Conservation (phyloP, 2,888 invertebrate genomes). For the Drosophila prostipennis region DNA sequence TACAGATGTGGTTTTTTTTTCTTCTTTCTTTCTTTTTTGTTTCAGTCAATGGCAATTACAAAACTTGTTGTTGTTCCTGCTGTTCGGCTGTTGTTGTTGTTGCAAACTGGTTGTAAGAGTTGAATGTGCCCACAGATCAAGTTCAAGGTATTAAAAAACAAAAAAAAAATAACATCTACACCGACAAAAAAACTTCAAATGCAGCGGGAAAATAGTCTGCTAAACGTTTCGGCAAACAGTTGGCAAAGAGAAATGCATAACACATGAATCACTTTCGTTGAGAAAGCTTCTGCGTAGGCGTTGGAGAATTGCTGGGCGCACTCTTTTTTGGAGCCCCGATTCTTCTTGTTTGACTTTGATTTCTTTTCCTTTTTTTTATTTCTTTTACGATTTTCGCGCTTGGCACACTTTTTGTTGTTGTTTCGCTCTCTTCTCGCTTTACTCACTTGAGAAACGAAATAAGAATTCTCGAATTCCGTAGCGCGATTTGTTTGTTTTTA, state of each 20-base stretch:
- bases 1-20: conserved; percentile 14
- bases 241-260: conserved; percentile 75
- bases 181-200: background rate
- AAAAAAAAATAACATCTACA: conserved; percentile 6
- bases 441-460: conserved; percentile 26
- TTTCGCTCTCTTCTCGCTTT: conserved; percentile 6
- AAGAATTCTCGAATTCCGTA: conserved; percentile 12
- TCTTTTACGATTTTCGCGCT: conserved; percentile 52
- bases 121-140: conserved; percentile 68
- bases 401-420: conserved; percentile 65
- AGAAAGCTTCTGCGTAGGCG: conserved; percentile 75
- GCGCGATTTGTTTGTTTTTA: conserved; percentile 23
- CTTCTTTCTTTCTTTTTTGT: background rate
- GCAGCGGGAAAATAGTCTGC: conserved; percentile 24
- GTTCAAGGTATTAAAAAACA: conserved; percentile 68
- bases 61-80: conserved; percentile 59
- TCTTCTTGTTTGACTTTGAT: conserved; percentile 55
- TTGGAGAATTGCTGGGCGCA: conserved; percentile 41
- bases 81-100: conserved; percentile 38
- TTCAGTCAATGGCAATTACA: conserved; percentile 59
- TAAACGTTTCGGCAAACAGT: conserved; percentile 51
- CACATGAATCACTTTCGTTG: conserved; percentile 75
- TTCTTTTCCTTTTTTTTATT: conserved; percentile 39
- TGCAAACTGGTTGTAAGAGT: conserved; percentile 73
- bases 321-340: conserved; percentile 40